phyloP scores from a whole-genome alignment of 2,797 vertebrate genomes.

The Acomys russatus region DNA sequence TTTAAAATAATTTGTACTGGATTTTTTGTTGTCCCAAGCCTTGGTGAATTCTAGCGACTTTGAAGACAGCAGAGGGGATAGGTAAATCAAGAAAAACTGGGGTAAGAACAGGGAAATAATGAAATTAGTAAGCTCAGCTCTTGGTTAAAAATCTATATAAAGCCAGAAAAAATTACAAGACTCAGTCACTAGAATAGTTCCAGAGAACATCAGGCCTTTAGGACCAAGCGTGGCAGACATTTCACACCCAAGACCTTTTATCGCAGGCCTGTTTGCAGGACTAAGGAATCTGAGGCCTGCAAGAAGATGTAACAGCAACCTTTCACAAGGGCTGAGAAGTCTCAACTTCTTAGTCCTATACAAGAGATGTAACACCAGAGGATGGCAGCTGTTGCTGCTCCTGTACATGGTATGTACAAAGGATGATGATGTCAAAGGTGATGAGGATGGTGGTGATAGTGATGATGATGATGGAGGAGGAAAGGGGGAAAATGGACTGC shows the following conservation, averaged over 20 bases:
- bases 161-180: not conserved
- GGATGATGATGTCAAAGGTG: not conserved
- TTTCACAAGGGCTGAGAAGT: not conserved
- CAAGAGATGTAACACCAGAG: not conserved
- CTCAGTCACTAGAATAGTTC: not conserved
- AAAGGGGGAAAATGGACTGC: not conserved
- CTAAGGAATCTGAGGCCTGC: not conserved
- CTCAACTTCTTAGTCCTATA: not conserved
- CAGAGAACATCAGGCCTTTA: not conserved
- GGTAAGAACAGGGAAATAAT: not conserved
- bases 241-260: not conserved
- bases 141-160: not conserved
- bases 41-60: not conserved
- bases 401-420: not conserved
- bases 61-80: not conserved
- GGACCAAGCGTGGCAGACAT: not conserved
- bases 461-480: not conserved
- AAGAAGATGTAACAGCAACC: not conserved
- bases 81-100: not conserved
- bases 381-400: not conserved
- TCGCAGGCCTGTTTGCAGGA: not conserved
- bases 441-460: fast-evolving
- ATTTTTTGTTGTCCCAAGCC: not conserved
- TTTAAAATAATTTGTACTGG: not conserved
- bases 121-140: not conserved